Base-by-base conservation (phyloP, 2,113 vertebrate genomes). In the Phrynocephalus versicolor region DNA sequence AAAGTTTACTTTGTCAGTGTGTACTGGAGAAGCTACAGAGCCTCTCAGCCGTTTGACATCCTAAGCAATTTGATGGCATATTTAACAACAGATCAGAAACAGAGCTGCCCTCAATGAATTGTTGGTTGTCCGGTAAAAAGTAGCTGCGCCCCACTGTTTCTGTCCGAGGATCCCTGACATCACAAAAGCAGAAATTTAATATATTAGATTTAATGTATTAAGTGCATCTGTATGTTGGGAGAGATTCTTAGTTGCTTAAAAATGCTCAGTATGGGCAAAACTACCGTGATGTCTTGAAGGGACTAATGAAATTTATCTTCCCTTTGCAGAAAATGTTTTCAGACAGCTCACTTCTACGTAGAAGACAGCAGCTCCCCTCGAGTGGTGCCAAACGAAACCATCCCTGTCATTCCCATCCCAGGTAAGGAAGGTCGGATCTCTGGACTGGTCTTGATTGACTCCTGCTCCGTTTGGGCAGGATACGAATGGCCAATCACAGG, bases 341-440 rank as follows among this genome's bases (percentile, higher is more conserved):
- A 99, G 95, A 99, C 98, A 30, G 98, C 98, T 92, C 98, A 99
- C 95, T 98, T 99, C 96, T 99, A 99, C 89, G 97, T 99, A 93
- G 99, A 99, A 92, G 99, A 99, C 93, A 98, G 98, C 96, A 98
- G 94, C 90, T 99, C 99, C 57, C 98, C 98, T 33, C 97, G 98
- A 85, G 98, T 99, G 94, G 98, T 99, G 93, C 97, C 97, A 95
- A 99, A 99, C 96, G 98, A 99, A 91, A 99, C 96, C 94, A 98
- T 99, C 89, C 98, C 98, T 81, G 95, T 99, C 92, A 98, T 99
- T 92, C 97, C 98, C 76, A 98, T 99, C 94, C 97, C 98, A 93
- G 98, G 99, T 99, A 96, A 97, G 96, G 92, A 4, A 6, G 64
- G 62, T 74, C 65, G 87, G 1, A 7, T 85, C 74, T 90, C 16